Percentiles rank a stretch among this genome's conserved stretches.
Conservation (phyloP, 2,888 invertebrate species). For the Drosophila neonasuta region DNA sequence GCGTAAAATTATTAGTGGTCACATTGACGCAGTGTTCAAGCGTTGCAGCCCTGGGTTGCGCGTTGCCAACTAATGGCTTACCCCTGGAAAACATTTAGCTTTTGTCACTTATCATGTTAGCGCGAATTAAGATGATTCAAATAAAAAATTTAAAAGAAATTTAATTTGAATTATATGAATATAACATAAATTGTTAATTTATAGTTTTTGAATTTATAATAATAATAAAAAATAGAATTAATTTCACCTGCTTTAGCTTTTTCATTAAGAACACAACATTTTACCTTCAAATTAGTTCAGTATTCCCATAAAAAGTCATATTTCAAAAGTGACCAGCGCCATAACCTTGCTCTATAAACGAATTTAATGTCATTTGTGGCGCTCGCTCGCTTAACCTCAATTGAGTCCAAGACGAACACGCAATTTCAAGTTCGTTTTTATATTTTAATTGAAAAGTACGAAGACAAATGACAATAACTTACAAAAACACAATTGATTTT, state of each 20-base stretch:
- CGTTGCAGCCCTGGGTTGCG: slow-evolving; percentile 6
- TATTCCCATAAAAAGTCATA: slow-evolving; percentile 45
- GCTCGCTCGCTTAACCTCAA: slow-evolving; percentile 58
- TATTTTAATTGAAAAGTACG: slow-evolving; percentile 44
- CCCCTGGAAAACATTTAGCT: slow-evolving; percentile 13
- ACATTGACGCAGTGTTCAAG: too few relatives aligned
- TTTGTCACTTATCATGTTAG: rapidly evolving
- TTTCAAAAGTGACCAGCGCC: slow-evolving; percentile 39
- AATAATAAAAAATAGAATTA: too few relatives aligned
- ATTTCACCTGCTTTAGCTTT: neutral
- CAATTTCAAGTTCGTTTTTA: slow-evolving; percentile 34
- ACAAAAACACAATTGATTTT: slow-evolving; percentile 40
- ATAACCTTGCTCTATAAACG: slow-evolving; percentile 66
- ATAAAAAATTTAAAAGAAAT: neutral
- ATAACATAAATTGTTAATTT: too few relatives aligned
- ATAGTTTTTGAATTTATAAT: too few relatives aligned
- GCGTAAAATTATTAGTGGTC: too few relatives aligned
- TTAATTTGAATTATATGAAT: neutral
- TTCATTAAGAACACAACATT: slow-evolving; percentile 8
- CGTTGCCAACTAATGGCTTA: slow-evolving; percentile 25
- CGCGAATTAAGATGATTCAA: slow-evolving; percentile 7
- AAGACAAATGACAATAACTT: slow-evolving; percentile 32
- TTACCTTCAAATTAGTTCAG: slow-evolving; percentile 27
- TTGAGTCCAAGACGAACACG: slow-evolving; percentile 52
- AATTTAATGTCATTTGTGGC: slow-evolving; percentile 60